A percentile compares a stretch with the other conserved stretches of the same genome.
Evolutionary conservation across 2,113 vertebrate genomes (phyloP).

Genomic region (Desmodus rotundus): DNA sequence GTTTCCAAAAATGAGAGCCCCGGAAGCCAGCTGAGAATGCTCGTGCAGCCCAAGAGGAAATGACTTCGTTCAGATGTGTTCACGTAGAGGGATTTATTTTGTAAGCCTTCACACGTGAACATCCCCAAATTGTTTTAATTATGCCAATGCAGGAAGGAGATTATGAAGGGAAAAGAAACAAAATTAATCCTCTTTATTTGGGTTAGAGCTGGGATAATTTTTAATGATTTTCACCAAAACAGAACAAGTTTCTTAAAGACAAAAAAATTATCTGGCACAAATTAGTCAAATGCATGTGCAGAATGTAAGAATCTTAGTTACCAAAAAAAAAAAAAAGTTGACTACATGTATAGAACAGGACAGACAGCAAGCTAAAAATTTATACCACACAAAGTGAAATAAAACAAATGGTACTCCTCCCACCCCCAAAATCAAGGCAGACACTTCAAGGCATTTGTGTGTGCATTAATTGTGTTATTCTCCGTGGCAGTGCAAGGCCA

Average conservation of each 20-base stretch:
- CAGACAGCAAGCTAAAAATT: not conserved
- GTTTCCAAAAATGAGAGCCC: not conserved
- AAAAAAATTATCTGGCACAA: not conserved
- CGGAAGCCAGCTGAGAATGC: not conserved
- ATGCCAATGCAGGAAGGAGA: not conserved
- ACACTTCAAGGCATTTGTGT: not conserved
- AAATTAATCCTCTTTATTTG: not conserved
- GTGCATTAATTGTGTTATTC: not conserved
- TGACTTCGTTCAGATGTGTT: not conserved
- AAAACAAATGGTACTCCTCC: not conserved
- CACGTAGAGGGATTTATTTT: not conserved
- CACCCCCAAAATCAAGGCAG: not conserved
- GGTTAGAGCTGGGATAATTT: not conserved
- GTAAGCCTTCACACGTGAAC: not conserved
- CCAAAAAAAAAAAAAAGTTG: not conserved
- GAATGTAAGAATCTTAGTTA: not conserved
- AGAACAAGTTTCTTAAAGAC: conserved; percentile 20
- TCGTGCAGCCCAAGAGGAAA: not conserved
- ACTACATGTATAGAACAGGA: not conserved
- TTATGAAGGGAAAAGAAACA: not conserved
- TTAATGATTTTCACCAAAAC: not conserved
- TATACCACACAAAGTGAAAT: not conserved
- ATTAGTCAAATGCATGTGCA: not conserved
- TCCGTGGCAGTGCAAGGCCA: not conserved
- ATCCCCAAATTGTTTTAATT: conserved; percentile 10